These are phyloP conservation scores for Syrista parreyssii DNA, from an alignment of 2,888 invertebrate genomes.

Conservation along the genomic window DNA sequence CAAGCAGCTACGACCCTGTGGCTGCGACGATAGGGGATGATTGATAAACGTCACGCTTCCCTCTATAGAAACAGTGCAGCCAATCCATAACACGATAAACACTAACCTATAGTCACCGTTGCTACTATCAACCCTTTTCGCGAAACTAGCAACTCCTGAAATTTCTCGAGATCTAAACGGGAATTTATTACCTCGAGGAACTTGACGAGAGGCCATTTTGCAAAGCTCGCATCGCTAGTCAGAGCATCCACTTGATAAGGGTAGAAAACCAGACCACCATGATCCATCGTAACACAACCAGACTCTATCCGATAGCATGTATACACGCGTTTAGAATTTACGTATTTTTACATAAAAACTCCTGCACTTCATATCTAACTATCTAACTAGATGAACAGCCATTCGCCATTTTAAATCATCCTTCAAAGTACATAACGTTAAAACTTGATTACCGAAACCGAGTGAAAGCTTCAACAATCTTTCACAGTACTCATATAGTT, in stretches of 20 bases:
- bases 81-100: not conserved
- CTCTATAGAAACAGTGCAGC: not conserved
- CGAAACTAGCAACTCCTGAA: not conserved
- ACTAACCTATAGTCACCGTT: not conserved
- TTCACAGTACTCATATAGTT: not conserved
- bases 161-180: not conserved
- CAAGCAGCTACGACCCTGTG: not conserved
- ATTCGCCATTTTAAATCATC: not conserved
- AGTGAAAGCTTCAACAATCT: not conserved
- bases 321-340: not conserved
- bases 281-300: not conserved
- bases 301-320: not conserved
- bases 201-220: not conserved
- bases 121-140: not conserved
- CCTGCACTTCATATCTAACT: not conserved
- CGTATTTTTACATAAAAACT: not conserved
- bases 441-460: not conserved
- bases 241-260: not conserved
- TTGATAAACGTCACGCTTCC: not conserved
- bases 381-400: not conserved
- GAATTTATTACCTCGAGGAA: not conserved
- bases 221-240: not conserved
- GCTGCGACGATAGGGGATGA: not conserved
- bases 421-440: not conserved
- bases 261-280: not conserved